These are phyloP conservation scores for Corydoras sp. DNA, from an alignment of 2,113 vertebrate genomes.

Conservation along the genomic window DNA sequence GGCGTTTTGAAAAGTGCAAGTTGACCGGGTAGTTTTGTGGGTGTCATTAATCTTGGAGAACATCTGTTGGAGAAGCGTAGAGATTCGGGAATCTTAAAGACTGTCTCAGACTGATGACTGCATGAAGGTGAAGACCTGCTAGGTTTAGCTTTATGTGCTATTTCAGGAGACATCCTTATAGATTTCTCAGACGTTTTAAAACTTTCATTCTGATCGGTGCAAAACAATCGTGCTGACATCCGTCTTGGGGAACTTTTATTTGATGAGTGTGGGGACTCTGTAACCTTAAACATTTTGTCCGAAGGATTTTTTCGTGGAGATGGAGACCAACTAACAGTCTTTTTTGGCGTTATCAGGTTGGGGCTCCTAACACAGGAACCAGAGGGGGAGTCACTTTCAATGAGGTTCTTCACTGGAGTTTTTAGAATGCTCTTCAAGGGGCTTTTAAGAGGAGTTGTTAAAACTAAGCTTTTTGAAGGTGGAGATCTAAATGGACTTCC, in stretches of 20 bases:
- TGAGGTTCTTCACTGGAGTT: slow-evolving; percentile 52
- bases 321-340: slow-evolving; percentile 65
- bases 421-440: slow-evolving; percentile 51
- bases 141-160: slow-evolving; percentile 19
- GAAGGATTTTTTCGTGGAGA: slow-evolving; percentile 48
- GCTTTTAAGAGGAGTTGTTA: slow-evolving; percentile 48
- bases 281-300: slow-evolving; percentile 52
- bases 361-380: slow-evolving; percentile 17
- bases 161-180: background rate
- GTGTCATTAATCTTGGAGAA: slow-evolving; percentile 45
- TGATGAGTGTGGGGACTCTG: slow-evolving; percentile 48
- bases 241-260: slow-evolving; percentile 44
- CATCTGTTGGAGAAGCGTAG: slow-evolving; percentile 37
- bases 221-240: slow-evolving; percentile 32
- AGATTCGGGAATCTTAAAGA: slow-evolving; percentile 57
- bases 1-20: slow-evolving; percentile 50
- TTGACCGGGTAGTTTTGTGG: slow-evolving; percentile 34
- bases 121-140: slow-evolving; percentile 58
- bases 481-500: slow-evolving; percentile 54
- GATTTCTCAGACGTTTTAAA: slow-evolving; percentile 36
- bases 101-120: slow-evolving; percentile 28
- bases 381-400: slow-evolving; percentile 38
- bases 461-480: slow-evolving; percentile 40
- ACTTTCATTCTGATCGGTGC: slow-evolving; percentile 29
- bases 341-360: slow-evolving; percentile 48